phyloP scores from a whole-genome alignment of 2,888 invertebrate species.

The Lasioglossum figueresi region DNA sequence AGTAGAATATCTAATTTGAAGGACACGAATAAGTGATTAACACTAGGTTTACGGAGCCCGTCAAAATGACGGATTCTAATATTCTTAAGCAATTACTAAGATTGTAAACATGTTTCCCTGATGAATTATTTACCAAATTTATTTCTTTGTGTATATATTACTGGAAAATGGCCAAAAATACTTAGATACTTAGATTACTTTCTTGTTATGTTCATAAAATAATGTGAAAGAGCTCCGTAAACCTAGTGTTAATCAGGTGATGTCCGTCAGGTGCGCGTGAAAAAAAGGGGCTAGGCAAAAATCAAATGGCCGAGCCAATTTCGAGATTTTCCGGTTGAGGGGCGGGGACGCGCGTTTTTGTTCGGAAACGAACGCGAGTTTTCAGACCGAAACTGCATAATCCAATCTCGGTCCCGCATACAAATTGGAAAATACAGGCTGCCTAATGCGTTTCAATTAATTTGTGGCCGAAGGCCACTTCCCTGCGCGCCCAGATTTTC shows the following conservation, averaged over 20 bases:
- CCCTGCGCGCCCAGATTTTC: conserved; percentile 9
- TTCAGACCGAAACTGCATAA: conserved; percentile 28
- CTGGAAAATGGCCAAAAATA: too few relatives aligned
- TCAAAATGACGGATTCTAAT: too few relatives aligned
- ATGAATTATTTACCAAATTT: too few relatives aligned
- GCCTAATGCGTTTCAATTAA: conserved; percentile 39
- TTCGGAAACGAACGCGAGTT: conserved; percentile 23
- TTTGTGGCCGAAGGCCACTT: conserved; percentile 13
- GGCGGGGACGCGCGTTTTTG: background rate
- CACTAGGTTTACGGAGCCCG: too few relatives aligned
- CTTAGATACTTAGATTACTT: too few relatives aligned
- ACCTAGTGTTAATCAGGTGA: too few relatives aligned
- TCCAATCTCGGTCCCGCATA: conserved; percentile 29
- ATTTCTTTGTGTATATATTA: too few relatives aligned
- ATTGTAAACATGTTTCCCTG: too few relatives aligned
- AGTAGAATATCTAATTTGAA: too few relatives aligned
- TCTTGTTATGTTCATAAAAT: too few relatives aligned
- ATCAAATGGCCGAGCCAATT: background rate
- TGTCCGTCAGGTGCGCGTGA: background rate
- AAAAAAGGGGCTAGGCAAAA: background rate
- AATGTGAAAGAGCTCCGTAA: too few relatives aligned
- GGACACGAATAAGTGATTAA: background rate
- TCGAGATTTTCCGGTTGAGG: conserved; percentile 6
- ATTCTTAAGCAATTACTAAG: too few relatives aligned
- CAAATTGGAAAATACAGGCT: conserved; percentile 29